Conservation (phyloP, 1,140 invertebrate genomes). For the Lepidostoma basale region DNA sequence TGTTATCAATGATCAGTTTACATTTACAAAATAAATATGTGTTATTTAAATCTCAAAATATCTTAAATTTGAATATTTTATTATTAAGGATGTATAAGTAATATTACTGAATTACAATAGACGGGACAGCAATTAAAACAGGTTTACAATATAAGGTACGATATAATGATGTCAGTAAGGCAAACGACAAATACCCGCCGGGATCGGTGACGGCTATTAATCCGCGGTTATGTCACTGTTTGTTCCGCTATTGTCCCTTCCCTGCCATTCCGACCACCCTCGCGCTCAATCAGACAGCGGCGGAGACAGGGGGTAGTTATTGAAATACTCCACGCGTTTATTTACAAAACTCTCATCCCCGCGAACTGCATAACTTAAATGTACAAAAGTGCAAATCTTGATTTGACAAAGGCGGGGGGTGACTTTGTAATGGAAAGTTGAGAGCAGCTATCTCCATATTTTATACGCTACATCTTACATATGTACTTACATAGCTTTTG, state of each 20-base stretch:
- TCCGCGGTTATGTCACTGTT: slow-evolving; percentile 22
- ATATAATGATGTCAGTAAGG: not conserved
- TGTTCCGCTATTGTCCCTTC: slow-evolving; percentile 7
- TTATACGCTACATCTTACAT: not conserved
- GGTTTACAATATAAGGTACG: not conserved
- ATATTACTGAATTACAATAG: too few relatives aligned
- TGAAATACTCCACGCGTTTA: slow-evolving; percentile 38
- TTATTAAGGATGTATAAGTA: too few relatives aligned
- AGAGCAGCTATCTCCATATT: not conserved
- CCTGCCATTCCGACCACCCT: not conserved
- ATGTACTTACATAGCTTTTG: too few relatives aligned
- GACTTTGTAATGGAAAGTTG: slow-evolving; percentile 19
- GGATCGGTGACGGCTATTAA: slow-evolving; percentile 7
- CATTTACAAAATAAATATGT: too few relatives aligned
- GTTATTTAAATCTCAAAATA: too few relatives aligned
- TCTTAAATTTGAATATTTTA: too few relatives aligned
- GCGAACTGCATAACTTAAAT: slow-evolving; percentile 37
- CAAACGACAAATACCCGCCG: slow-evolving; percentile 1
- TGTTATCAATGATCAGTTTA: too few relatives aligned
- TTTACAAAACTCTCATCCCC: slow-evolving; percentile 43
- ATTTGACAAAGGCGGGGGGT: slow-evolving; percentile 18
- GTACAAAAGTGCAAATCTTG: slow-evolving; percentile 17
- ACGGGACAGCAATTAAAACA: slow-evolving; percentile 4
- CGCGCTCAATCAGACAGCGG: not conserved
- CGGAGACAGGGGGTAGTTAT: slow-evolving; percentile 27